Base-by-base conservation (phyloP, 2,888 invertebrate species). In the Thymelicus lineola region DNA sequence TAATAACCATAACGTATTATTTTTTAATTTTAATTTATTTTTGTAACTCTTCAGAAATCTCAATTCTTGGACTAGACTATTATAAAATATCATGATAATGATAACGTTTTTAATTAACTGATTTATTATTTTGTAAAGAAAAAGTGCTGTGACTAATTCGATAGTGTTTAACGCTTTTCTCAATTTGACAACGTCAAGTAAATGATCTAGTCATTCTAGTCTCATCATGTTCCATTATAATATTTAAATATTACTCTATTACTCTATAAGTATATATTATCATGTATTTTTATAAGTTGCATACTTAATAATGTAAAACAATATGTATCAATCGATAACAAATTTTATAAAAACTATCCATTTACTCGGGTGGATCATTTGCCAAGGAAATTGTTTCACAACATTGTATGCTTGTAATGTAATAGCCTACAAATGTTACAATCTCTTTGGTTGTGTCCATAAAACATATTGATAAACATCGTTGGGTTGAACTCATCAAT, bases 1-100 rank as follows among this genome's bases (percentile, higher is more conserved):
- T n/a, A 57, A 5, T n/a, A 57, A 36, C 6, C 36, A 7, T 35
- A 35, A 15, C 15, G 7, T 14, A 20, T 7, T 4, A 36, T 50
- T 15, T 12, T 50, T 9, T n/a, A n/a, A 35, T 28, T 48, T 42
- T 35, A 35, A 35, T 12, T n/a, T 7, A 0, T 2, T 62, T 10
- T 36, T 35, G 14, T 61, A 20, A 10, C 53, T 53, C 46, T 35
- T 63, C 63, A 53, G 48, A 53, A 50, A 63, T 63, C 63, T 63
- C 20, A 53, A 53, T 63, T 38, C 53, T 63, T 38, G 53, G 48
- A 17, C 9, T 63, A 63, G 38, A 15, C n/a, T 48, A 61, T 61
- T 62, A 50, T 50, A 62, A 50, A 38, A 58, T 57, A 58, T 58
- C 38, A 58, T n/a, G 7, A 58, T 38, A 38, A 58, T 38, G 38